These are phyloP conservation scores for Thysanoteuthis rhombus DNA, from an alignment of 2,888 invertebrate genomes.

Conservation along the genomic window DNA sequence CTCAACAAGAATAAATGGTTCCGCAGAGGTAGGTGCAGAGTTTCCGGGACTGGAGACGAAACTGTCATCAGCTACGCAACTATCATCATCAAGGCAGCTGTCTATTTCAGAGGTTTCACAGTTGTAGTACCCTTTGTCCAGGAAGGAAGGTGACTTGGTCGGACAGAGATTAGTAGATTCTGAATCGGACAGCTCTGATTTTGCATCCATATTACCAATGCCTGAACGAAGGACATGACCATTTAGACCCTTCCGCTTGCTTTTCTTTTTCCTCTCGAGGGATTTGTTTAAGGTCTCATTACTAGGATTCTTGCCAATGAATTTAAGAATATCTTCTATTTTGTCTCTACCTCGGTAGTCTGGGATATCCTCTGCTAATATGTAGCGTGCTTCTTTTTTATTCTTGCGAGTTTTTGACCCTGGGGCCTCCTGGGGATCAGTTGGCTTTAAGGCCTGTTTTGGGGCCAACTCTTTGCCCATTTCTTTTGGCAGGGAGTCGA, in stretches of 20 bases:
- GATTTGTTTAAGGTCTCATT: conserved; percentile 17
- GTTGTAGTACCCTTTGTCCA: conserved; percentile 15
- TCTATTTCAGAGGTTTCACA: neutral
- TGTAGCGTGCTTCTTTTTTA: neutral
- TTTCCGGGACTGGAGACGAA: conserved; percentile 14
- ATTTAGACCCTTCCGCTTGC: neutral
- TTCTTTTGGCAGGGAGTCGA: neutral
- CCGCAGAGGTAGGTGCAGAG: neutral
- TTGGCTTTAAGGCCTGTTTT: neutral
- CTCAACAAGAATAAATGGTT: conserved; percentile 18
- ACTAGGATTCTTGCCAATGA: conserved; percentile 15
- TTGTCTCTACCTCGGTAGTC: neutral
- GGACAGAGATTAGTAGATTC: conserved; percentile 21
- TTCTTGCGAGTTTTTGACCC: neutral
- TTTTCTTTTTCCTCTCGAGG: neutral
- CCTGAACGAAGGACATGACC: neutral
- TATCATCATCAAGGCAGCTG: conserved; percentile 17
- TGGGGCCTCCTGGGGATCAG: neutral
- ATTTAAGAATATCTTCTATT: neutral
- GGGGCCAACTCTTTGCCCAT: conserved; percentile 24
- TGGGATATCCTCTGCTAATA: conserved; percentile 22
- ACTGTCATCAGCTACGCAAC: neutral
- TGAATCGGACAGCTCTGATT: neutral
- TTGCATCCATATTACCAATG: conserved; percentile 1
- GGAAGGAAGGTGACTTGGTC: neutral